Base-by-base conservation (phyloP, 1,140 invertebrate species). In the Eriocheir sinensis region DNA sequence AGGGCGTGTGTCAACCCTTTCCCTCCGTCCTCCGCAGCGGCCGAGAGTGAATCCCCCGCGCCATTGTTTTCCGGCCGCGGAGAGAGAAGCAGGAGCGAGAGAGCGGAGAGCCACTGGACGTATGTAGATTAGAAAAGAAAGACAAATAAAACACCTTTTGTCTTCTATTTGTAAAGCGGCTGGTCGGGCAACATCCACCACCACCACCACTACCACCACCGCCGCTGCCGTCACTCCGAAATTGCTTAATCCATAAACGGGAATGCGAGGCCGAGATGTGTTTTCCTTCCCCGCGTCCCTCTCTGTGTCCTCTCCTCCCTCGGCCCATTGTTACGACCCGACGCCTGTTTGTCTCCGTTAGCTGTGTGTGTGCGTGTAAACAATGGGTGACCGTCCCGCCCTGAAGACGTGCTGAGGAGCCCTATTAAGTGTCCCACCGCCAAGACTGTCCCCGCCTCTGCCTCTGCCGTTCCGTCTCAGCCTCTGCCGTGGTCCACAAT, bases 191-290 rank as follows among this genome's bases (percentile, higher is more conserved):
- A 21, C 60, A n/a, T 72, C 27, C 27, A 72, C 60, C 60, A 72
- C 60, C 6, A 21, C n/a, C n/a, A n/a, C n/a, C n/a, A n/a, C n/a
- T n/a, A n/a, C n/a, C n/a, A n/a, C n/a, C n/a, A n/a, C n/a, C n/a
- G n/a, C n/a, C n/a, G n/a, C n/a, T n/a, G n/a, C n/a, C n/a, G n/a
- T n/a, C n/a, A n/a, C 21, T 21, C 60, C 27, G 12, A 72, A 72
- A 72, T 72, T 72, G 60, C 21, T 72, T 72, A 72, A 72, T 72
- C 60, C 60, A 72, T 72, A 72, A 72, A 72, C 27, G 60, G n/a
- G 21, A 72, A n/a, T 72, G 60, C 60, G 21, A 72, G 21, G 60
- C 60, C 60, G n/a, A 72, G 27, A n/a, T 72, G 21, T 21, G 27
- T 27, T 72, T 72, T 21, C 27, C 60, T 27, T 21, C 60, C 4